Conservation (phyloP, 2,797 vertebrate genomes). For the Lates japonicus region DNA sequence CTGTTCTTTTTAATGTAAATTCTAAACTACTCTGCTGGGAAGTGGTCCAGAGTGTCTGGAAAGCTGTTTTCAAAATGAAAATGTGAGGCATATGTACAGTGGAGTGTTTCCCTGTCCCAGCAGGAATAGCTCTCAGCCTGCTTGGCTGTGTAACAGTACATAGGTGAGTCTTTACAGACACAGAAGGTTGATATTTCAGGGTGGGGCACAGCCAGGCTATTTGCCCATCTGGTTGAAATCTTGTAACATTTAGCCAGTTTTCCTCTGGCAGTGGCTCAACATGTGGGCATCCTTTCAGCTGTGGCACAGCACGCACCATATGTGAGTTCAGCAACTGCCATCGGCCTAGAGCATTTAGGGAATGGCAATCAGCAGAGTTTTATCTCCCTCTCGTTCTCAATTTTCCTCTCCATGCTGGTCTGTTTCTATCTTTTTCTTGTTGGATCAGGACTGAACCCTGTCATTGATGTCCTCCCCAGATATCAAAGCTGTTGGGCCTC, state of each 20-base stretch:
- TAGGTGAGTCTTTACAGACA: conserved; percentile 40
- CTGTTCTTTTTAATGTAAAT: conserved; percentile 56
- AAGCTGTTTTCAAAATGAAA: conserved; percentile 70
- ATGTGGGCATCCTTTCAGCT: conserved; percentile 62
- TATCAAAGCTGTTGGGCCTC: conserved; percentile 69
- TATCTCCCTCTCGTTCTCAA: conserved; percentile 3
- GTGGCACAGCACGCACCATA: conserved; percentile 49
- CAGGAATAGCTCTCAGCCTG: conserved; percentile 48
- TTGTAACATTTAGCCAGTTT: conserved; percentile 54
- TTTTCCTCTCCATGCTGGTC: conserved; percentile 19
- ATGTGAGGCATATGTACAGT: conserved; percentile 62
- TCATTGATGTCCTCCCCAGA: conserved; percentile 55
- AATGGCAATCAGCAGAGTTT: conserved; percentile 44
- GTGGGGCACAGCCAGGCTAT: conserved; percentile 37
- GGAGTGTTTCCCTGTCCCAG: conserved; percentile 52
- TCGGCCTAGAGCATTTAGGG: conserved; percentile 41
- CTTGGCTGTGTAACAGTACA: conserved; percentile 20
- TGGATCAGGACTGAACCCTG: conserved; percentile 51
- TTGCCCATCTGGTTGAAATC: conserved; percentile 72
- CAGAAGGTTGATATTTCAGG: conserved; percentile 51
- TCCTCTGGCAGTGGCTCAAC: conserved; percentile 54
- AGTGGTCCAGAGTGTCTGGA: conserved; percentile 71
- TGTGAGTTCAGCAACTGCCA: conserved; percentile 56
- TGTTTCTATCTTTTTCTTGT: conserved; percentile 37
- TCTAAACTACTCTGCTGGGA: conserved; percentile 69